A percentile compares a stretch with the other conserved stretches of the same genome.
These are phyloP conservation scores for Trichomycterus rosablanca DNA, from an alignment of 2,113 vertebrate species.

Conservation along the genomic window DNA sequence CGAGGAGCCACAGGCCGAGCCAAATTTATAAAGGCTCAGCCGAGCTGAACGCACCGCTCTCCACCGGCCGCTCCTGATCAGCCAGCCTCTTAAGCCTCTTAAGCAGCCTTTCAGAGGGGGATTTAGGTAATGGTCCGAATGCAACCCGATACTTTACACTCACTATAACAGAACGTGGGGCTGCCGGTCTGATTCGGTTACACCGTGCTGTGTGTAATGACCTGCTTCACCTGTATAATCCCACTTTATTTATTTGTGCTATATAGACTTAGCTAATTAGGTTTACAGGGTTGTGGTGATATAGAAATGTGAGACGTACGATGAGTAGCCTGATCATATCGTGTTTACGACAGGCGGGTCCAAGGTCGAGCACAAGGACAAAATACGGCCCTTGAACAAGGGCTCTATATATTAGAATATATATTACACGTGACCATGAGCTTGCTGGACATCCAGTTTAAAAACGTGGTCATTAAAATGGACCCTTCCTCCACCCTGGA, in stretches of 20 bases:
- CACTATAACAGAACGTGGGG: constrained; percentile 22
- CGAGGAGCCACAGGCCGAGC: constrained; percentile 28
- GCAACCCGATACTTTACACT: constrained; percentile 38
- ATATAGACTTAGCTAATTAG: neutral
- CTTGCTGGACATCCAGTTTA: too few relatives aligned
- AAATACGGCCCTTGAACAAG: too few relatives aligned
- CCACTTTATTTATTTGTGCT: constrained; percentile 10
- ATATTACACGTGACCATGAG: too few relatives aligned
- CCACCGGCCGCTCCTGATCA: constrained; percentile 35
- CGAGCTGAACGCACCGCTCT: constrained; percentile 44
- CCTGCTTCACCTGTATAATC: constrained; percentile 10
- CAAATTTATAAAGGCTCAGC: constrained; percentile 46
- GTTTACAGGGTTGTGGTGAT: neutral
- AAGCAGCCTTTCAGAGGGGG: constrained; percentile 37
- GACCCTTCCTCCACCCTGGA: too few relatives aligned
- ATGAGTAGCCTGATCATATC: too few relatives aligned
- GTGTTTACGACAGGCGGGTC: too few relatives aligned
- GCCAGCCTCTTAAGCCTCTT: constrained; percentile 45
- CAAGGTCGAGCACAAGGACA: too few relatives aligned
- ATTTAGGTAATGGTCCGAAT: constrained; percentile 44
- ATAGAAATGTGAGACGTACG: too few relatives aligned
- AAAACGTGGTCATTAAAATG: too few relatives aligned
- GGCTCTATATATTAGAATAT: too few relatives aligned
- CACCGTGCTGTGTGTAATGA: constrained; percentile 11
- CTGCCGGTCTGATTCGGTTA: constrained; percentile 12